A percentile compares a stretch with the other conserved stretches of the same genome.
phyloP scores from a whole-genome alignment of 2,797 vertebrate species.

The Amphiprion clarkii region DNA sequence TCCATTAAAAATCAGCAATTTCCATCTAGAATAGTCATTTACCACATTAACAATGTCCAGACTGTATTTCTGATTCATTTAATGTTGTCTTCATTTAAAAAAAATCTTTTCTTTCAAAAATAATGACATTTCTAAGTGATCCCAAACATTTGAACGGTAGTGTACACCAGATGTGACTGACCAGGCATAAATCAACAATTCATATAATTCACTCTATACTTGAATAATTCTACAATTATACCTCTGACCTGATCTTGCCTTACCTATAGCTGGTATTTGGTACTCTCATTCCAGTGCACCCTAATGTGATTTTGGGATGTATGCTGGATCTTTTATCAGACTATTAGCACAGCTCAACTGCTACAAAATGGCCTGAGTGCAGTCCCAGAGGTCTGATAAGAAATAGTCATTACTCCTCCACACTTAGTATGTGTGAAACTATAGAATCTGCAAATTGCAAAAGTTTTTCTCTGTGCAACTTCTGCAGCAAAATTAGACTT shows the following conservation, averaged over 20 bases:
- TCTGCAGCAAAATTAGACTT: constrained; percentile 15
- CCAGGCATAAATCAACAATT: not conserved
- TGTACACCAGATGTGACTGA: not conserved
- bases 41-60: too few relatives aligned
- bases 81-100: too few relatives aligned
- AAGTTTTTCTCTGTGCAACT: constrained; percentile 17
- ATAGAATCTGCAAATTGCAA: constrained; percentile 38
- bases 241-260: not conserved
- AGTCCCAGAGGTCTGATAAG: constrained; percentile 43
- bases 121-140: too few relatives aligned
- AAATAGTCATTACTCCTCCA: constrained; percentile 36
- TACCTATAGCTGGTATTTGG: constrained; percentile 1
- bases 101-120: too few relatives aligned
- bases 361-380: constrained; percentile 11
- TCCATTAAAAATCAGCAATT: too few relatives aligned
- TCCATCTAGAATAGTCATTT: too few relatives aligned
- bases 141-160: too few relatives aligned
- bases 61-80: too few relatives aligned
- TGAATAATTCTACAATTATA: not conserved
- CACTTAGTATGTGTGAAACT: constrained; percentile 20
- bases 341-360: constrained; percentile 22
- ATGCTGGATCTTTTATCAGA: constrained; percentile 27
- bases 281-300: constrained; percentile 13
- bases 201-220: not conserved
- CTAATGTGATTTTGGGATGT: constrained; percentile 24